These are phyloP conservation scores for Apodemia zela DNA, from an alignment of 2,888 invertebrate species.

Conservation along the genomic window DNA sequence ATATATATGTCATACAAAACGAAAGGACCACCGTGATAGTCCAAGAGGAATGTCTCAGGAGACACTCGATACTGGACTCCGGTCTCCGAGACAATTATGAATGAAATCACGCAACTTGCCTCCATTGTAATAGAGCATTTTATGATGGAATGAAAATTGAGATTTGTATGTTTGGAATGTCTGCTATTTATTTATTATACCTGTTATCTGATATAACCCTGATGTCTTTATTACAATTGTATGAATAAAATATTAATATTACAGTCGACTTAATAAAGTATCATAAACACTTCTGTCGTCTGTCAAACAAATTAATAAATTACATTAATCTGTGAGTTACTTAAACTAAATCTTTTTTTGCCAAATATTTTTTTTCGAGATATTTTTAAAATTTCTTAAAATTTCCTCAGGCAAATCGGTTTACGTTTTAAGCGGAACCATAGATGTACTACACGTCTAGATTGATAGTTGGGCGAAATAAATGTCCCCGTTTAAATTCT, in stretches of 20 bases:
- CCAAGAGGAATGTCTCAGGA: not conserved
- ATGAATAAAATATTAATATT: not conserved
- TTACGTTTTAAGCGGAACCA: no score
- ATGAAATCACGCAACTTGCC: conserved; percentile 11
- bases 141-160: conserved; percentile 33
- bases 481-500: no score
- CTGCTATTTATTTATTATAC: not conserved
- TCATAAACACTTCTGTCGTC: not conserved
- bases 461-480: no score
- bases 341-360: no score
- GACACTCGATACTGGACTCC: not conserved
- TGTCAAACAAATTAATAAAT: no score
- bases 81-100: not conserved
- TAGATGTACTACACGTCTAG: no score
- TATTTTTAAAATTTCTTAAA: no score
- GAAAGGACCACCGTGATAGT: not conserved
- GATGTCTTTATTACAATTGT: not conserved
- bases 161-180: conserved; percentile 14
- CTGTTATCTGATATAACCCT: not conserved
- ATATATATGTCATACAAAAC: not conserved
- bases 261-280: not conserved
- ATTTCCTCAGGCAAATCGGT: no score
- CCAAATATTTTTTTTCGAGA: no score
- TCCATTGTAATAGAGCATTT: not conserved
- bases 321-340: no score